Evolutionary conservation across 2,797 vertebrate species (phyloP).

Genomic region (Artibeus lituratus): DNA sequence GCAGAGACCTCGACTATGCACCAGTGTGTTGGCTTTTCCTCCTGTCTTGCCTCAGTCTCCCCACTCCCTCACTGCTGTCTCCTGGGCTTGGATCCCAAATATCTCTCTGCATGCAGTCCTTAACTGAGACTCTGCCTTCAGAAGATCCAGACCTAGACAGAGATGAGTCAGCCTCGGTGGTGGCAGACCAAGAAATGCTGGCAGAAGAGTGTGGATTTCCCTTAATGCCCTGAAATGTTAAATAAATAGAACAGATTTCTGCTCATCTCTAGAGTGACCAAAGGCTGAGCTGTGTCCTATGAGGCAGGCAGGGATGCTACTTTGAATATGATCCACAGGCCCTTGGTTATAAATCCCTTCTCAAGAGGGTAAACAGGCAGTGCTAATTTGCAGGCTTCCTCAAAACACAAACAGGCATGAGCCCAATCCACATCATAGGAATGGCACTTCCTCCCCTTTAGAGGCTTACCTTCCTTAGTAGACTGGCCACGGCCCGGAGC

Average conservation of each 20-base stretch:
- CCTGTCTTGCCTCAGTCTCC: not conserved
- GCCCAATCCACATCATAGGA: not conserved
- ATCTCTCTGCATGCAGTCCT: not conserved
- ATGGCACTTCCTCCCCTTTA: not conserved
- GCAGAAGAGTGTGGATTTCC: not conserved
- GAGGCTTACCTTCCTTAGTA: not conserved
- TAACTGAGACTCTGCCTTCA: not conserved
- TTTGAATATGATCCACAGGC: not conserved
- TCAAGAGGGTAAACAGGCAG: not conserved
- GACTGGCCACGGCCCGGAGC: not conserved
- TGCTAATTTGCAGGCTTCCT: not conserved
- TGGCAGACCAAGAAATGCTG: not conserved
- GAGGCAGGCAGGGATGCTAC: not conserved
- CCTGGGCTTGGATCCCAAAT: not conserved
- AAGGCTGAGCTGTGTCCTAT: not conserved
- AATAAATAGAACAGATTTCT: constrained; percentile 7
- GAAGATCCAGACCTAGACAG: not conserved
- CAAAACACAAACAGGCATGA: not conserved
- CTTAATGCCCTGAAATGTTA: not conserved
- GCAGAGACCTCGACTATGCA: not conserved
- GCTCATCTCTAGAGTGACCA: not conserved
- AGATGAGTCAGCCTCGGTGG: not conserved
- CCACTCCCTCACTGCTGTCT: not conserved
- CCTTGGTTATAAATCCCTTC: not conserved
- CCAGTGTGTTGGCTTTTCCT: not conserved